Conservation (phyloP, 2,797 vertebrate genomes). For the Anguilla megastoma region DNA sequence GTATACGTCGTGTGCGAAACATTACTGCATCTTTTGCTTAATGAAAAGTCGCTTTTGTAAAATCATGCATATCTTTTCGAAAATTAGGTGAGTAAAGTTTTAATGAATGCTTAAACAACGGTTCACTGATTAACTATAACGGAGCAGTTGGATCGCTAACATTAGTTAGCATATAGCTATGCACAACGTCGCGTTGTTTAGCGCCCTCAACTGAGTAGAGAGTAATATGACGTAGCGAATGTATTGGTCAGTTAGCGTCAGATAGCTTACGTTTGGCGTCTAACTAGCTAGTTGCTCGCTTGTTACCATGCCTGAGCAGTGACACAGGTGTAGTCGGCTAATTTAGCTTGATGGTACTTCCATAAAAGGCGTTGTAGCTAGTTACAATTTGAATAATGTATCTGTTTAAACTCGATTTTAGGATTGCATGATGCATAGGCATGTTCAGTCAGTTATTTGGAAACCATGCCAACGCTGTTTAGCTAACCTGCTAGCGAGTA, state of each 20-base stretch:
- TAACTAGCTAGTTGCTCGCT: background rate
- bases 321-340: background rate
- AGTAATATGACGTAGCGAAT: background rate
- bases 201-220: constrained; percentile 4
- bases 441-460: background rate
- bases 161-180: background rate
- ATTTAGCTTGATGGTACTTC: background rate
- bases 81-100: constrained; percentile 1
- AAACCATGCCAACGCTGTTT: too few species aligned
- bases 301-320: background rate
- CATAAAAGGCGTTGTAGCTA: background rate
- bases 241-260: background rate
- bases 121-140: constrained; percentile 16
- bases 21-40: background rate
- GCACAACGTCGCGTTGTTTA: background rate
- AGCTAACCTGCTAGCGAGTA: background rate
- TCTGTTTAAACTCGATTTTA: too few species aligned
- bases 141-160: background rate
- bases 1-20: background rate
- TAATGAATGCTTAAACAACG: constrained; percentile 18
- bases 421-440: background rate
- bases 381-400: background rate
- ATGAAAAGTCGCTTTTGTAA: background rate
- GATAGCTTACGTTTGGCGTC: background rate
- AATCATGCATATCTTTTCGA: constrained; percentile 8